Conservation (phyloP, 2,888 invertebrate species). For the Laothoe populi region DNA sequence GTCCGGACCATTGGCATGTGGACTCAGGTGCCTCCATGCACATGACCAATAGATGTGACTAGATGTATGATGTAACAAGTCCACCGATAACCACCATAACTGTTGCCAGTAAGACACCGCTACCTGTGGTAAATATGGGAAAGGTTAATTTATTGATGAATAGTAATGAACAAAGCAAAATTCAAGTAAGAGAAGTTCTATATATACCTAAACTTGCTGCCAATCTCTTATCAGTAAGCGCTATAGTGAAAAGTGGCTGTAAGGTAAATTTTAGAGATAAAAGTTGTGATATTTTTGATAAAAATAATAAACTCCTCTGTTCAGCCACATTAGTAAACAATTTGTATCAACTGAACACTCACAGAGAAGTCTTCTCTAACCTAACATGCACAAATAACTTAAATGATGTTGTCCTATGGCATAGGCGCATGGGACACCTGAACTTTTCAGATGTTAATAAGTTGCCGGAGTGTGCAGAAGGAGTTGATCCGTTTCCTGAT, state of each 20-base stretch:
- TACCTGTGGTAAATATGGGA: neutral
- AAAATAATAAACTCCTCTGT: constrained; percentile 27
- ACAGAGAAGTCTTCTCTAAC: constrained; percentile 22
- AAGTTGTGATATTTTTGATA: constrained; percentile 29
- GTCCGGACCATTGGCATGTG: constrained; percentile 25
- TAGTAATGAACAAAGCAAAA: neutral
- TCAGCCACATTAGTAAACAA: constrained; percentile 33
- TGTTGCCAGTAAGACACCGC: neutral
- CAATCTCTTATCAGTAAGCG: constrained; percentile 35
- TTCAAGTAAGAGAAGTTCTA: neutral
- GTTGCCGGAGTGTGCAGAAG: neutral
- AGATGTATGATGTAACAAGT: neutral
- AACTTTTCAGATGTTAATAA: constrained; percentile 26
- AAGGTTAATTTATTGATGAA: neutral
- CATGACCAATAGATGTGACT: constrained; percentile 22
- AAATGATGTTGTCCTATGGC: constrained; percentile 10
- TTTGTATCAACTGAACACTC: constrained; percentile 36
- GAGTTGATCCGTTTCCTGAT: neutral
- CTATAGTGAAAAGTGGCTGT: constrained; percentile 34
- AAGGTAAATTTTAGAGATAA: constrained; percentile 23
- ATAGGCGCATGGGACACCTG: constrained; percentile 10
- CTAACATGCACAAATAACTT: constrained; percentile 27
- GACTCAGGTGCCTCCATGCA: constrained; percentile 26
- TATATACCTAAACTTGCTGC: constrained; percentile 32
- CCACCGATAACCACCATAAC: neutral